Conservation (phyloP, 1,140 invertebrate species). For the Cephus cinctus region DNA sequence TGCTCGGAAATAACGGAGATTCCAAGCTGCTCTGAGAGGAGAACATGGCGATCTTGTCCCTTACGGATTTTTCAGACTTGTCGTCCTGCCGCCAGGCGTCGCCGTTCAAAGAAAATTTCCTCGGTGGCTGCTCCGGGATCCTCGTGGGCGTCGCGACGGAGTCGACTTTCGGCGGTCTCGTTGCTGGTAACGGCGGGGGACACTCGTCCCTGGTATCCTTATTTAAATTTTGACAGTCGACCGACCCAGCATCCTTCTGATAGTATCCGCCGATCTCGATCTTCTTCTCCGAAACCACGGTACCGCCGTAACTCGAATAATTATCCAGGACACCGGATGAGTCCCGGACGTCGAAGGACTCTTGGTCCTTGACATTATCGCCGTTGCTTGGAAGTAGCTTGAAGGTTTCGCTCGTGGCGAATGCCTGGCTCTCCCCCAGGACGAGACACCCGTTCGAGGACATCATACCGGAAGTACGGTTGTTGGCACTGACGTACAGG, state of each 20-base stretch:
- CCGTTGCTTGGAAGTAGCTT: conserved; percentile 4
- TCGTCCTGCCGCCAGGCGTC: conserved; percentile 65
- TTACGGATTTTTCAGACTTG: conserved; percentile 75
- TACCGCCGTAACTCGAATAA: not conserved
- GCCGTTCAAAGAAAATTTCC: conserved; percentile 39
- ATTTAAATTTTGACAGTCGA: too few species aligned
- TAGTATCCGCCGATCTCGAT: conserved; percentile 36
- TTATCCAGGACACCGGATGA: not conserved
- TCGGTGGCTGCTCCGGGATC: conserved; percentile 13
- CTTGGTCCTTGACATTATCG: conserved; percentile 6
- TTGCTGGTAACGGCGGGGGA: conserved; percentile 49
- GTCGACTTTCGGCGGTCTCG: conserved; percentile 42
- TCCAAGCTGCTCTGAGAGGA: conserved; percentile 55
- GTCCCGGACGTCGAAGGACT: not conserved
- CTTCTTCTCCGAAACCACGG: conserved; percentile 30
- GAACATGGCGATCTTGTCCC: conserved; percentile 88
- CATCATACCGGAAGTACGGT: conserved; percentile 6
- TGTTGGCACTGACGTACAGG: conserved; percentile 25
- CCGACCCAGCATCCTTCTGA: conserved; percentile 18
- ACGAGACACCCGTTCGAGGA: conserved; percentile 15
- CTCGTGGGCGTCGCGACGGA: conserved; percentile 14
- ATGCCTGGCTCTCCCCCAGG: conserved; percentile 23
- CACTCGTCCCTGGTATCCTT: conserved; percentile 24
- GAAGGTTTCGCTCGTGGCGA: conserved; percentile 9
- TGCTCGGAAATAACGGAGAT: conserved; percentile 35